A percentile compares a stretch with the other conserved stretches of the same genome.
Conservation (phyloP, 2,113 vertebrate genomes). For the Telmatochromis sp. region DNA sequence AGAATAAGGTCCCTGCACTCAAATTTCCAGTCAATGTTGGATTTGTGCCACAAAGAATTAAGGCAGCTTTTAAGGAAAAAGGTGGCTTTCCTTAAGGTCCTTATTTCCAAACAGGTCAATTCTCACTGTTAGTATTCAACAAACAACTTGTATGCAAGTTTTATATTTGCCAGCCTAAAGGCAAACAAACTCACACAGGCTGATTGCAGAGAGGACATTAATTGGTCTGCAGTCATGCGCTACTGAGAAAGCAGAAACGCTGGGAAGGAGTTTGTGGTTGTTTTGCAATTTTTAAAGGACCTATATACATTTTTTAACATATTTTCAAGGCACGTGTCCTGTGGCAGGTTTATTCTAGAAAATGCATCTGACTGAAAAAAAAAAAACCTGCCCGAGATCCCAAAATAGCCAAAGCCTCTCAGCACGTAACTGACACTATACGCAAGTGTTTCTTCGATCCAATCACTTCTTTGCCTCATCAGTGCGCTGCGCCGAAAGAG, state of each 20-base stretch:
- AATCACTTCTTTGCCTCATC: not conserved
- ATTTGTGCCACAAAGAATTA: not conserved
- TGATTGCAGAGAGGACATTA: not conserved
- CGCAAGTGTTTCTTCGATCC: not conserved
- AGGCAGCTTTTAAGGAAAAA: not conserved
- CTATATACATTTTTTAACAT: not conserved
- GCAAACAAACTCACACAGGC: not conserved
- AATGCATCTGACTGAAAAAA: not conserved
- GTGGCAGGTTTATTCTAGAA: not conserved
- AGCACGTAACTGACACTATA: not conserved
- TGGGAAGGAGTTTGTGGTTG: not conserved
- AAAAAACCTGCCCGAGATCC: not conserved
- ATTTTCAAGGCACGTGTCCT: not conserved
- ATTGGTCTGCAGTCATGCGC: not conserved
- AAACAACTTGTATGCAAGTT: not conserved
- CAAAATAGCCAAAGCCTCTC: not conserved
- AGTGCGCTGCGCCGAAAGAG: not conserved
- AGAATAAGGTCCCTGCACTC: not conserved
- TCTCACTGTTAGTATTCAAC: not conserved
- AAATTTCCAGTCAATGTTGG: not conserved
- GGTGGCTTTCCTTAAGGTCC: not conserved
- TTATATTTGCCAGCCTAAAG: not conserved
- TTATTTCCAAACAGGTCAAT: not conserved
- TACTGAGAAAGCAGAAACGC: not conserved
- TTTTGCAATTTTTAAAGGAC: not conserved